phyloP scores from a whole-genome alignment of 1,140 invertebrate genomes.

The Heterodera carotae region DNA sequence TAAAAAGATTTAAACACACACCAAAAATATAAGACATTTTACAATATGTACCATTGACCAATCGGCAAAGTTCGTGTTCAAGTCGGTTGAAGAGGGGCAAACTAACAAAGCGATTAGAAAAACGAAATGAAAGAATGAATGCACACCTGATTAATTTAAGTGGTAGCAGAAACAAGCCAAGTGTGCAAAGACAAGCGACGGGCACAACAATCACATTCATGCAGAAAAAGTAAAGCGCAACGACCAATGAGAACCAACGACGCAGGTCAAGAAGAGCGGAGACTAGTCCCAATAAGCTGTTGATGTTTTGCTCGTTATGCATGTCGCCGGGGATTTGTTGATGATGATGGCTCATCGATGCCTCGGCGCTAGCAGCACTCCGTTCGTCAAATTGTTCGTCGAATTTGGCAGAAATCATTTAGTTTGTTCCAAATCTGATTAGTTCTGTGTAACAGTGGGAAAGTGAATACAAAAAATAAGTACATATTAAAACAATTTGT shows the following conservation, averaged over 20 bases:
- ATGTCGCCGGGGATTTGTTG: background rate
- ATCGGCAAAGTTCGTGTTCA: conserved; percentile 53
- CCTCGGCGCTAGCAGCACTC: background rate
- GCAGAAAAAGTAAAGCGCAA: conserved; percentile 59
- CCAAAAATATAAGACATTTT: too few relatives aligned
- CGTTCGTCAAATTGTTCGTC: background rate
- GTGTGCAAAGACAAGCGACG: conserved; percentile 53
- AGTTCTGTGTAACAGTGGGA: background rate
- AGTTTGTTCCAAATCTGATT: background rate
- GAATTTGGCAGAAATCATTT: background rate
- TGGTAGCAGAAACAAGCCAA: conserved; percentile 41
- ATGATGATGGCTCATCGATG: background rate
- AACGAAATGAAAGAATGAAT: conserved; percentile 25
- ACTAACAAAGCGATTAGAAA: conserved; percentile 44
- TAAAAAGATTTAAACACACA: background rate
- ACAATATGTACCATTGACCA: conserved; percentile 60
- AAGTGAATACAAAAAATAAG: too few relatives aligned
- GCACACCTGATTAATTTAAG: conserved; percentile 51
- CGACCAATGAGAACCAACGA: conserved; percentile 43
- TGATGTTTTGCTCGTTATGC: background rate
- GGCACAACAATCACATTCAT: conserved; percentile 62
- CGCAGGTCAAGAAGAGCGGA: conserved; percentile 35
- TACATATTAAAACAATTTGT: too few relatives aligned
- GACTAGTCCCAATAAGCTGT: background rate
- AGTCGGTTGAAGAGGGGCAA: conserved; percentile 54